Evolutionary conservation across 2,888 invertebrate species (phyloP).

Genomic region (Hydrotaea diabolus): DNA sequence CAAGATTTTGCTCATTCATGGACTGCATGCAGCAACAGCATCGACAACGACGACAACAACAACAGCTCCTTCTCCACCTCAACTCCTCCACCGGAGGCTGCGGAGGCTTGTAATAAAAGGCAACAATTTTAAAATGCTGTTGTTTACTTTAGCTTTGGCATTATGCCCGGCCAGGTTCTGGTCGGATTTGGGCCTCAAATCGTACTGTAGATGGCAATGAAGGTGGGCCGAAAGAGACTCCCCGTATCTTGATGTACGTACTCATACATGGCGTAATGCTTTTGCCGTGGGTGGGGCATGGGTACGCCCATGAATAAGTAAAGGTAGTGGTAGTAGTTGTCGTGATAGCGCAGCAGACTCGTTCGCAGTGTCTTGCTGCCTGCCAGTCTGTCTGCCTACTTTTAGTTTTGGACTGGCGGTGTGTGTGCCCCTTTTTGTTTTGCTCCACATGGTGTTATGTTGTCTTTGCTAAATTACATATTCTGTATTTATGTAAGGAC

Average conservation of each 20-base stretch:
- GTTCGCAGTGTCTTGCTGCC: slow-evolving; percentile 1
- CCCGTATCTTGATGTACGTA: not conserved
- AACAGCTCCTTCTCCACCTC: not conserved
- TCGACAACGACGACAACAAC: not conserved
- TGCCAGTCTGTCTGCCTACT: not conserved
- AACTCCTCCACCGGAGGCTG: not conserved
- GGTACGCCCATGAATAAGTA: not conserved
- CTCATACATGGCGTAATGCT: not conserved
- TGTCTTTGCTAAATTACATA: slow-evolving; percentile 32
- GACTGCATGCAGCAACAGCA: slow-evolving; percentile 33
- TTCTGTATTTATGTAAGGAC: not conserved
- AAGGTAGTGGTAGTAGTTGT: too few relatives aligned
- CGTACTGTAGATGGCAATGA: not conserved
- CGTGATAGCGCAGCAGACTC: not conserved
- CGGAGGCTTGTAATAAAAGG: slow-evolving; percentile 3
- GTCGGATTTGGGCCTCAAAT: not conserved
- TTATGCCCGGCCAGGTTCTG: not conserved
- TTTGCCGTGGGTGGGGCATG: not conserved
- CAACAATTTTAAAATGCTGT: slow-evolving; percentile 24
- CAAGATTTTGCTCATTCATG: slow-evolving; percentile 46
- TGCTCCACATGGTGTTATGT: slow-evolving; percentile 22
- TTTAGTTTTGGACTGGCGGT: not conserved
- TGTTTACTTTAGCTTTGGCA: slow-evolving; percentile 17
- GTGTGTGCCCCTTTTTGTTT: not conserved
- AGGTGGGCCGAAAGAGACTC: not conserved